Evolutionary conservation across 2,888 invertebrate species (phyloP), one percentile per base, ranked within the genome.

Genomic region (Lathronympha strigana): DNA sequence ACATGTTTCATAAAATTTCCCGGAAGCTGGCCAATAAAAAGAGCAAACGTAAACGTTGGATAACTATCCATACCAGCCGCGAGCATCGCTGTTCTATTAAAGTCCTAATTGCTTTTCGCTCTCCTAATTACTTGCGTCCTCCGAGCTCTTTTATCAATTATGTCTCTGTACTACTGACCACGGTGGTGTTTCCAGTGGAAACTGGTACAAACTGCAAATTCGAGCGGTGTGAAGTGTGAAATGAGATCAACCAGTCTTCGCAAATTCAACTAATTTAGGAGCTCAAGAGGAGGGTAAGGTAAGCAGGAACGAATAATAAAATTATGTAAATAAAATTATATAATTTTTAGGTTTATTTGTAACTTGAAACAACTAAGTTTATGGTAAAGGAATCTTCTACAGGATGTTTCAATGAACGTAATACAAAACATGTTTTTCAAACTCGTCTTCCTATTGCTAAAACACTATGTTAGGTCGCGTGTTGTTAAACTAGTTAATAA

Each of bases 51-150:
- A 69, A 66, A 64, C 50, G 45, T 21, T 45, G 54, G 63, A 67
- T 63, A 67, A 63, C 63, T 67, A 66, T 54, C 69, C 47, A 64
- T 64, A 69, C 64, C 69, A 69, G 68, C 74, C 74, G 71, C 73
- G 71, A 70, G 73, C 76, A 75, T 71, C 70, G 74, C 69, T 69
- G 76, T 79, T 76, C 81, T 81, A 83, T 83, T 83, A 82, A 79
- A 83, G 75, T 80, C 76, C 71, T 85, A 83, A 86, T 82, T 83
- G 82, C 80, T 81, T 79, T 67, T 76, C 73, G 75, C 76, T 78
- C 75, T 76, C 80, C 81, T 86, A 84, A 84, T 86, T 84, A 82
- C 82, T 76, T 51, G 72, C 75, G 80, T 82, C 80, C 79, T 75
- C 73, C 70, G 71, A 72, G 70, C 72, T 77, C 79, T 79, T 78